Conservation (phyloP, 2,113 vertebrate species). For the Dolichotis patagonum region DNA sequence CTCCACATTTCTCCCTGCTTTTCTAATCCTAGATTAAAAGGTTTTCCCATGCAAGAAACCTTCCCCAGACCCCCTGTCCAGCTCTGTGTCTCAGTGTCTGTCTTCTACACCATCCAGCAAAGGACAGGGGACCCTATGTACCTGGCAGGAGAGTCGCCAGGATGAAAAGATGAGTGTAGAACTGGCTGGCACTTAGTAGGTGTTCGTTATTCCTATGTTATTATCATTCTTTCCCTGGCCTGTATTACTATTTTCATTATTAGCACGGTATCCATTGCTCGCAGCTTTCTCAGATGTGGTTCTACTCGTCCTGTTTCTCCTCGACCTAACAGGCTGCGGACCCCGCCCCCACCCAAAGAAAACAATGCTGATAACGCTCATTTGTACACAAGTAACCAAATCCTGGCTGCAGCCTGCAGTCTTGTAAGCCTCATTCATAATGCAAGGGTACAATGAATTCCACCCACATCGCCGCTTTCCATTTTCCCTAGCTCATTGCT, state of each 20-base stretch:
- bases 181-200: not conserved
- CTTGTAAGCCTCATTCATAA: slow-evolving; percentile 75
- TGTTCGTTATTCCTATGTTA: not conserved
- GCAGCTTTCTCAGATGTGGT: not conserved
- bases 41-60: not conserved
- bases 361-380: slow-evolving; percentile 38
- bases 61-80: not conserved
- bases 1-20: not conserved
- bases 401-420: not conserved
- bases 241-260: not conserved
- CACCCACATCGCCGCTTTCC: slow-evolving; percentile 67
- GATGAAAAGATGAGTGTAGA: not conserved
- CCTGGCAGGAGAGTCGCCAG: not conserved
- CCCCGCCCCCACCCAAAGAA: not conserved
- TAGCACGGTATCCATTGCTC: not conserved
- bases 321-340: not conserved
- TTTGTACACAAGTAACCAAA: slow-evolving; percentile 59
- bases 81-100: not conserved
- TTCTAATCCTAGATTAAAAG: slow-evolving; percentile 37
- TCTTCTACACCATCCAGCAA: not conserved
- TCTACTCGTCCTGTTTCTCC: not conserved
- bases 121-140: not conserved
- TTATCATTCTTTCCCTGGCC: not conserved
- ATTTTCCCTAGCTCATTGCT: slow-evolving; percentile 77
- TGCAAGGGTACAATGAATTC: slow-evolving; percentile 73